A percentile compares a stretch with the other conserved stretches of the same genome.
Evolutionary conservation across 30 jellyfish, hydroid and myxozoan genomes (phyloP).

Genomic region (Turritopsis rubra): DNA sequence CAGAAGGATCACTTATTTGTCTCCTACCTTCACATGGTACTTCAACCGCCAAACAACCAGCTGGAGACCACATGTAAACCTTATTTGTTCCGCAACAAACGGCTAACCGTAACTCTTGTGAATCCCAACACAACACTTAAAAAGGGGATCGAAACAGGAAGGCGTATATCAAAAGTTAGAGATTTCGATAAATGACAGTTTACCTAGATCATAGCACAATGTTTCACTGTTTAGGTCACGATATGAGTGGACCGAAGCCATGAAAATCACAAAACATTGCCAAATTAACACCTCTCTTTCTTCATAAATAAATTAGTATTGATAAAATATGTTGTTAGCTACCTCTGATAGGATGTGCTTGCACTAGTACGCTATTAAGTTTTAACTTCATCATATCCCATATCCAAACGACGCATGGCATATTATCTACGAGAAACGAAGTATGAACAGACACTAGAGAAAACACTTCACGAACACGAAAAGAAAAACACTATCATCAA

Average conservation of each 20-base stretch:
- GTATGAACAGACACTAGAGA: no score
- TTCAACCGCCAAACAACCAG: constrained; percentile 92
- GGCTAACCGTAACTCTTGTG: constrained; percentile 85
- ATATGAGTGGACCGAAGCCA: not conserved
- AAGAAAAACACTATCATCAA: no score
- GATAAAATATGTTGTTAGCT: not conserved
- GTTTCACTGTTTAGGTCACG: not conserved
- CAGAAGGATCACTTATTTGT: no score
- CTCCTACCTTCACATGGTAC: constrained; percentile 89
- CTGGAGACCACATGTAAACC: constrained; percentile 96
- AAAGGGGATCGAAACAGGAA: no score
- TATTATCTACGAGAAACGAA: constrained; percentile 43
- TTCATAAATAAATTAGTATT: not conserved
- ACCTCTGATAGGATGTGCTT: constrained; percentile 73
- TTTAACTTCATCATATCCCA: constrained; percentile 76
- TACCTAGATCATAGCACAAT: no score
- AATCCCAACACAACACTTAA: constrained; percentile 92
- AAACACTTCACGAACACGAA: no score
- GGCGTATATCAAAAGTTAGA: no score
- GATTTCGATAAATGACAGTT: no score
- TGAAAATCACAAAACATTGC: not conserved
- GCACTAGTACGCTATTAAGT: constrained; percentile 55
- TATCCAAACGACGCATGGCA: constrained; percentile 92
- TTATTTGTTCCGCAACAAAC: constrained; percentile 83
- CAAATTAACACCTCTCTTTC: not conserved